Conservation (phyloP, 2,113 vertebrate genomes). For the Ochotona princeps region DNA sequence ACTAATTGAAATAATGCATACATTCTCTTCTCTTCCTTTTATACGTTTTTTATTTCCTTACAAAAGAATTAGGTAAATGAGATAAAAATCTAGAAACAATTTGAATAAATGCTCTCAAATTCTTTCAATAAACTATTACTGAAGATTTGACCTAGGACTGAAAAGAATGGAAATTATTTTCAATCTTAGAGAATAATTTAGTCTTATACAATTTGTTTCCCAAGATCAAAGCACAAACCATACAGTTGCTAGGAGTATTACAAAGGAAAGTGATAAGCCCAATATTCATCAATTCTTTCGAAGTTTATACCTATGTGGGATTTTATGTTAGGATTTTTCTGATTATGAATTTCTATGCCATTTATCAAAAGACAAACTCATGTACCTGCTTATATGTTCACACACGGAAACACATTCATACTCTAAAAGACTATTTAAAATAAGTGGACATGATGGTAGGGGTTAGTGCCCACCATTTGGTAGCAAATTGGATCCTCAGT, state of each 20-base stretch:
- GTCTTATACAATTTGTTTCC: neutral
- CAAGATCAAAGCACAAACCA: neutral
- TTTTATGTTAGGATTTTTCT: neutral
- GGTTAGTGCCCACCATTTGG: too few species aligned
- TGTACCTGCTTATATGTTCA: neutral
- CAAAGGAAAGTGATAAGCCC: neutral
- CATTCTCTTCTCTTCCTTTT: neutral
- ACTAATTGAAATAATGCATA: neutral
- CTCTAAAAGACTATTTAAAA: too few species aligned
- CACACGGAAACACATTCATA: neutral
- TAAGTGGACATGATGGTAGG: too few species aligned
- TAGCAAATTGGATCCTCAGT: too few species aligned
- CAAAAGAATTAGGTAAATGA: neutral
- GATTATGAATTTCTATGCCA: neutral
- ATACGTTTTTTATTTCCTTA: neutral
- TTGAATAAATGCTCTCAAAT: neutral
- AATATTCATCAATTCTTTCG: neutral
- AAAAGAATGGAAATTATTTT: neutral
- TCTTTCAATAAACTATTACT: neutral
- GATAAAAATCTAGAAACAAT: neutral
- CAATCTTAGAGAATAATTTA: neutral
- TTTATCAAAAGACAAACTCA: neutral
- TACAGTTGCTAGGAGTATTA: neutral
- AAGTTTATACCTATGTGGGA: neutral
- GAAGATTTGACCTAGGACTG: neutral